Evolutionary conservation across 2,888 invertebrate genomes (phyloP), one percentile per base, ranked within the genome.

Genomic region (Penaeus monodon): DNA sequence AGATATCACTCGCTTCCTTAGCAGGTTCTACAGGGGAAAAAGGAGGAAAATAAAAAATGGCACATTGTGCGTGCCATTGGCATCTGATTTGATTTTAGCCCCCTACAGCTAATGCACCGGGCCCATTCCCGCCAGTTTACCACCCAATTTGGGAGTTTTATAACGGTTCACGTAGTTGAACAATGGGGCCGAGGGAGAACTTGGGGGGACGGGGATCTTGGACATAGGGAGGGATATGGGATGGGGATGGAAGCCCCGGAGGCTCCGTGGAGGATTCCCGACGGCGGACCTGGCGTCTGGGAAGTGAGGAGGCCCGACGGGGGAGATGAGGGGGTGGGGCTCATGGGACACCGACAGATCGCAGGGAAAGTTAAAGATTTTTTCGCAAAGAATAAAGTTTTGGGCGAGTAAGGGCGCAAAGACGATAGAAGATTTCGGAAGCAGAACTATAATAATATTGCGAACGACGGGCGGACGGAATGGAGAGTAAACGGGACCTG

Each of bases 111-210:
- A 80, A 80, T 80, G 80, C 80, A 80, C 80, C 33, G 33, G 66
- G 33, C 29, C 80, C 80, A 80, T 80, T 80, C 65, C 66, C 27
- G 66, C 33, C 80, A 27, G 80, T 80, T 80, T 80, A 80, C 80
- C 80, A 80, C 66, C 80, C 80, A 80, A 80, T 80, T 80, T 65
- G 66, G 66, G 66, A 80, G 80, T 63, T 80, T 80, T 80, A 80
- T 80, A 80, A 80, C 80, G 38, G 80, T 33, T 29, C 66, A 80
- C 80, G 65, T 80, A 80, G 80, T 80, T 80, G 80, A 66, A 80
- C 80, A 80, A 80, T 80, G 80, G 80, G 64, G 64, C 63, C 29
- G 33, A 64, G 38, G 64, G 80, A 22, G 44, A 57, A 24, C 27
- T 3, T 57, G 57, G 57, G 57, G 44, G 57, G 22, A 29, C 10